phyloP scores from a whole-genome alignment of 1,140 invertebrate genomes.

The Zaprionus ghesquierei region DNA sequence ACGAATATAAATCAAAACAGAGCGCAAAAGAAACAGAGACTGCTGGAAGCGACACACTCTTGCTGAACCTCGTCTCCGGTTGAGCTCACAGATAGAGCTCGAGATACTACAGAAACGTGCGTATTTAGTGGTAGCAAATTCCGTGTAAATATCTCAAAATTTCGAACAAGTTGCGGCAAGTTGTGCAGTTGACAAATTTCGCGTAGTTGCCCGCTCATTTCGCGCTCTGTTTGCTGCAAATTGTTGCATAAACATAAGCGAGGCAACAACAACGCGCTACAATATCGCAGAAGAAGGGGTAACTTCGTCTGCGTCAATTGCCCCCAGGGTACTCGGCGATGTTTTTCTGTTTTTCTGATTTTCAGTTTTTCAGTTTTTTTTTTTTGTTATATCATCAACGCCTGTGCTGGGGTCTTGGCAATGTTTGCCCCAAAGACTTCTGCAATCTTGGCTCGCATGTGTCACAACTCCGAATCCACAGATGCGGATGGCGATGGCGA shows the following conservation, averaged over 20 bases:
- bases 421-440: constrained; percentile 39
- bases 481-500: not conserved
- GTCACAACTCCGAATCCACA: constrained; percentile 31
- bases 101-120: constrained; percentile 58
- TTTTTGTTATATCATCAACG: constrained; percentile 37
- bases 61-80: constrained; percentile 19
- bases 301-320: constrained; percentile 14
- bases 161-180: constrained; percentile 56
- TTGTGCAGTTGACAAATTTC: constrained; percentile 67
- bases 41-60: not conserved
- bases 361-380: not conserved
- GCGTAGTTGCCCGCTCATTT: constrained; percentile 65
- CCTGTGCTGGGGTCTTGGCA: constrained; percentile 28
- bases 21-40: not conserved
- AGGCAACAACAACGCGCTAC: constrained; percentile 6
- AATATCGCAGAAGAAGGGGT: not conserved
- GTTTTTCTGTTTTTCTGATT: not conserved
- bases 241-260: constrained; percentile 72
- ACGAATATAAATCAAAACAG: constrained; percentile 24
- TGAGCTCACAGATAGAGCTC: constrained; percentile 28
- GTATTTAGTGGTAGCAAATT: constrained; percentile 51
- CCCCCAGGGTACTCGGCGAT: constrained; percentile 12
- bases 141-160: constrained; percentile 30
- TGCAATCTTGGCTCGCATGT: constrained; percentile 54
- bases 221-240: constrained; percentile 75